Conservation (phyloP, 2,113 vertebrate species). For the Carassius gibelio region DNA sequence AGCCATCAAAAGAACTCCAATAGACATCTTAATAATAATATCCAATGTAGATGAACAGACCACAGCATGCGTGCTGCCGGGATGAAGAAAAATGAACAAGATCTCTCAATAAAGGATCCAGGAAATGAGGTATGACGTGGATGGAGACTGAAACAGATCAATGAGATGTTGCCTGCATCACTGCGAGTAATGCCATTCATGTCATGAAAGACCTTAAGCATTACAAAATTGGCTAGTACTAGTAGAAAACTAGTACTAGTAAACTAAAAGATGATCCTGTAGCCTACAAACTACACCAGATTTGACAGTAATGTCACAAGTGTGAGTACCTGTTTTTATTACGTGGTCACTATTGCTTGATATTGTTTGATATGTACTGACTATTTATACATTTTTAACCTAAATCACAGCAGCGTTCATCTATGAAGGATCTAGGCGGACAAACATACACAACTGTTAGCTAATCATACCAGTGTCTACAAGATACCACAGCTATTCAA, state of each 20-base stretch:
- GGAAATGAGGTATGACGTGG: conserved; percentile 1
- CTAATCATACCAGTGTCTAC: too few relatives aligned
- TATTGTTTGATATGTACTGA: too few relatives aligned
- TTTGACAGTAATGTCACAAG: too few relatives aligned
- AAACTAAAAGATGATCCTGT: too few relatives aligned
- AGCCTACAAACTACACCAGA: too few relatives aligned
- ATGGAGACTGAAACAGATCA: conserved; percentile 4
- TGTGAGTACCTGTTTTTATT: too few relatives aligned
- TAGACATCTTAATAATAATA: conserved; percentile 35
- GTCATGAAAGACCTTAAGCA: not conserved
- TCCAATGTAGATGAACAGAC: conserved; percentile 33
- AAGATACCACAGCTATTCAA: too few relatives aligned
- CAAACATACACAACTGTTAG: too few relatives aligned
- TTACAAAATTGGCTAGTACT: not conserved
- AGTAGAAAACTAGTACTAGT: not conserved
- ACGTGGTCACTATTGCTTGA: too few relatives aligned
- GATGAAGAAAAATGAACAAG: conserved; percentile 21
- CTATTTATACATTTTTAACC: too few relatives aligned
- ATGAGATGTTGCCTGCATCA: conserved; percentile 21
- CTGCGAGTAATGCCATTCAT: not conserved
- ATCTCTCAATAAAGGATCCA: not conserved
- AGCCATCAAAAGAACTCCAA: conserved; percentile 24
- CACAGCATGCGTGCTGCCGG: not conserved
- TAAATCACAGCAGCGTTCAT: too few relatives aligned
- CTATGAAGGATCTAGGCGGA: too few relatives aligned